Conservation (phyloP, 2,888 invertebrate genomes). For the Cynaeus angustus region DNA sequence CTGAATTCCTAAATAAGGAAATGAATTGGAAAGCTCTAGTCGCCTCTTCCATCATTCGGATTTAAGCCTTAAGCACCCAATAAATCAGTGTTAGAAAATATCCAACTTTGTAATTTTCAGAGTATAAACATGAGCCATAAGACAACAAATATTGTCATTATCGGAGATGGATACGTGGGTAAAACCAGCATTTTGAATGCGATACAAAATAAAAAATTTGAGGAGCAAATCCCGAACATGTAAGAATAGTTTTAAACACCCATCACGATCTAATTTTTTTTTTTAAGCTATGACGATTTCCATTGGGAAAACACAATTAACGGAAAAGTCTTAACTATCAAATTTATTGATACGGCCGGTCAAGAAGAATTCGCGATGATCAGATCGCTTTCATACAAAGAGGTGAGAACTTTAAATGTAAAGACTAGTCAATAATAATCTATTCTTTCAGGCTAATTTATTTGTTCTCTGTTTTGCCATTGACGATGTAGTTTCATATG, state of each 20-base stretch:
- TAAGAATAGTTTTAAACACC: slow-evolving; percentile 29
- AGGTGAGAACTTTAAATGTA: slow-evolving; percentile 39
- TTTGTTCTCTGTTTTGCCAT: slow-evolving; percentile 59
- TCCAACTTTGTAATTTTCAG: slow-evolving; percentile 1
- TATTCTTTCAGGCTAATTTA: slow-evolving; percentile 55
- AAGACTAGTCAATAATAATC: not conserved
- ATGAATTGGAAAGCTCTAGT: slow-evolving; percentile 31
- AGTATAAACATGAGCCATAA: slow-evolving; percentile 68
- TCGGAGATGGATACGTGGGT: slow-evolving; percentile 90
- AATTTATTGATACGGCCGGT: slow-evolving; percentile 79
- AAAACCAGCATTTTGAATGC: slow-evolving; percentile 90
- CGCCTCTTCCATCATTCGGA: slow-evolving; percentile 19
- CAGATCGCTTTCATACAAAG: slow-evolving; percentile 49
- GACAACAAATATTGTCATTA: slow-evolving; percentile 61
- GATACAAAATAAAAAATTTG: slow-evolving; percentile 84
- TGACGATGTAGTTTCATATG: slow-evolving; percentile 54
- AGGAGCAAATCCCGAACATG: slow-evolving; percentile 63
- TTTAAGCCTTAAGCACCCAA: slow-evolving; percentile 23
- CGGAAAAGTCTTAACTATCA: slow-evolving; percentile 39
- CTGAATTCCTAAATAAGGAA: slow-evolving; percentile 34
- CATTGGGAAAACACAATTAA: slow-evolving; percentile 18
- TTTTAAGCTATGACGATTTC: slow-evolving; percentile 50
- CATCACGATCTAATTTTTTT: not conserved
- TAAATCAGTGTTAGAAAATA: slow-evolving; percentile 28
- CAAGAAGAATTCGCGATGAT: slow-evolving; percentile 82